Evolutionary conservation across 2,113 vertebrate species (phyloP).

Genomic region (Paramormyrops kingsleyae): DNA sequence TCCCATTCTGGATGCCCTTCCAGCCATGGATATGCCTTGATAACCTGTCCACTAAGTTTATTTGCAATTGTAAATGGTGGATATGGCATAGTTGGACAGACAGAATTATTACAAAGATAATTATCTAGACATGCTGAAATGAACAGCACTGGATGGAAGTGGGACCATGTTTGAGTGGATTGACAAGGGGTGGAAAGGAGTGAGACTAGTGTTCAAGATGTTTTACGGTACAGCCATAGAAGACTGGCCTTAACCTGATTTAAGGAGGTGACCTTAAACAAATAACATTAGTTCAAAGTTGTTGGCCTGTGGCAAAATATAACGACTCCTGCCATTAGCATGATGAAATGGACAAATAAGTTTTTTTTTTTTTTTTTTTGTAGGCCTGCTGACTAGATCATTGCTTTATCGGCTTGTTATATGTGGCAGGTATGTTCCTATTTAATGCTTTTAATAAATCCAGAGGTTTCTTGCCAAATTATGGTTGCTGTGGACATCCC

Average conservation of each 20-base stretch:
- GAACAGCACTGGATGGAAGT: background rate
- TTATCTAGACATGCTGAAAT: background rate
- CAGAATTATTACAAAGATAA: too few relatives aligned
- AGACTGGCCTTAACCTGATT: slow-evolving; percentile 40
- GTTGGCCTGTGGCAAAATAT: slow-evolving; percentile 49
- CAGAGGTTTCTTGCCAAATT: slow-evolving; percentile 55
- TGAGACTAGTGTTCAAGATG: slow-evolving; percentile 47
- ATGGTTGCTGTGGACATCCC: slow-evolving; percentile 35
- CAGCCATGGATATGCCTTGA: background rate
- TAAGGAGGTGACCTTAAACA: slow-evolving; percentile 52
- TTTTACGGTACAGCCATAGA: background rate
- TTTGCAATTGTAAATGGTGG: slow-evolving; percentile 33
- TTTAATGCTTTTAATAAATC: slow-evolving; percentile 63
- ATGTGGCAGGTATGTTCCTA: slow-evolving; percentile 54
- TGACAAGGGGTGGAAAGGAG: slow-evolving; percentile 21
- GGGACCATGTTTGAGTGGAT: slow-evolving; percentile 17
- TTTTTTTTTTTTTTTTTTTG: slow-evolving; percentile 57
- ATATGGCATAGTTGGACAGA: slow-evolving; percentile 26
- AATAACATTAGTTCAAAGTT: slow-evolving; percentile 56
- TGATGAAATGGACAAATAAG: slow-evolving; percentile 73
- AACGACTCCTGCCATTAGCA: slow-evolving; percentile 58
- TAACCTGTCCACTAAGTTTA: slow-evolving; percentile 7
- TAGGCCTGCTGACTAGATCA: slow-evolving; percentile 44
- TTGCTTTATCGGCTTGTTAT: slow-evolving; percentile 67
- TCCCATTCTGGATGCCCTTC: background rate